Evolutionary conservation across 2,797 vertebrate species (phyloP).

Genomic region (Peromyscus aztecus): DNA sequence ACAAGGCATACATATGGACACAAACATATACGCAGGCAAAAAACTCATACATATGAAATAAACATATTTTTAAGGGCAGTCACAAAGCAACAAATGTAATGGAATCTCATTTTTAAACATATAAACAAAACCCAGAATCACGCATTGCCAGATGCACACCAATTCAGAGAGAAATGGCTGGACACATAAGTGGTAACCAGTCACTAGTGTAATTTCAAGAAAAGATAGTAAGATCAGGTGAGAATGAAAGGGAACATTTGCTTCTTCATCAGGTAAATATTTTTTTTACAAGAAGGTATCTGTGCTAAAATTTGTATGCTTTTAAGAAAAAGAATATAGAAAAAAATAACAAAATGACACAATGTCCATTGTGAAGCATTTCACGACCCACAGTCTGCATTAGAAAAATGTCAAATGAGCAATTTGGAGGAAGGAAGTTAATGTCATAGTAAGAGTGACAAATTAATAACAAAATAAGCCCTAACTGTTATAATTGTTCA

Average conservation of each 20-base stretch:
- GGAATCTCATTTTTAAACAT: constrained; percentile 60
- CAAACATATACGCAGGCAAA: neutral
- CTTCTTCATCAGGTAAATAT: constrained; percentile 41
- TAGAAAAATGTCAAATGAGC: constrained; percentile 80
- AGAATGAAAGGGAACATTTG: constrained; percentile 37
- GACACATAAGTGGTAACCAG: neutral
- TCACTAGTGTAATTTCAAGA: constrained; percentile 8
- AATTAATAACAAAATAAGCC: constrained; percentile 81
- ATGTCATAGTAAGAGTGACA: constrained; percentile 80
- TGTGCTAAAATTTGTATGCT: constrained; percentile 41
- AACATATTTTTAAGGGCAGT: neutral
- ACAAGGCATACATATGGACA: neutral
- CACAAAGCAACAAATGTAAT: constrained; percentile 25
- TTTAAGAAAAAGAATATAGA: neutral
- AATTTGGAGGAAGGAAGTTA: constrained; percentile 79
- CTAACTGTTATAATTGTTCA: constrained; percentile 78
- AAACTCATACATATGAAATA: neutral
- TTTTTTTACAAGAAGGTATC: constrained; percentile 41
- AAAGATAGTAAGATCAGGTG: neutral
- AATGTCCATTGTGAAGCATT: constrained; percentile 60
- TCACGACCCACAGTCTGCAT: constrained; percentile 12
- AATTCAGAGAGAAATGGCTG: constrained; percentile 38
- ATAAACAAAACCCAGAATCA: neutral
- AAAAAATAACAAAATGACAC: constrained; percentile 13
- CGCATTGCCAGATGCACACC: constrained; percentile 55